phyloP scores from a whole-genome alignment of 2,888 invertebrate genomes.

The Mimumesa dahlbomi region DNA sequence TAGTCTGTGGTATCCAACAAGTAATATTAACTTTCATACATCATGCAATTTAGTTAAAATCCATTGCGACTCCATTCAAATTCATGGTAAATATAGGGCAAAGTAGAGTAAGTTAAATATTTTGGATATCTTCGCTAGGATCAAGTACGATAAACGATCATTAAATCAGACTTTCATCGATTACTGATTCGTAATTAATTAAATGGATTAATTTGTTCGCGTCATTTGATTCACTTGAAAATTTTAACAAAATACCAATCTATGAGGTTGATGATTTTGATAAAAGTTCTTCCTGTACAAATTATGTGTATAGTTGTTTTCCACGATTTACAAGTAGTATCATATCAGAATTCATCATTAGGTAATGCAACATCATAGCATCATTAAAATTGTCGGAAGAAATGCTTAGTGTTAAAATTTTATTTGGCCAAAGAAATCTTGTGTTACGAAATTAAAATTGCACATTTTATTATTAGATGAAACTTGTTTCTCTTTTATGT shows the following conservation, averaged over 20 bases:
- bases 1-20: constrained; percentile 36
- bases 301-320: constrained; percentile 45
- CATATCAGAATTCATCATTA: constrained; percentile 44
- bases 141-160: too few relatives aligned
- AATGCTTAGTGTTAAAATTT: constrained; percentile 25
- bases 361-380: constrained; percentile 18
- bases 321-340: constrained; percentile 50
- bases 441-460: too few relatives aligned
- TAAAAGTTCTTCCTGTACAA: constrained; percentile 56
- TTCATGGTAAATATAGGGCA: constrained; percentile 52
- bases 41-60: constrained; percentile 32
- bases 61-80: constrained; percentile 32
- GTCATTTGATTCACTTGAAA: constrained; percentile 1
- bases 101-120: constrained; percentile 59
- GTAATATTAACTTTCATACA: constrained; percentile 25
- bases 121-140: constrained; percentile 61
- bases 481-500: constrained; percentile 1
- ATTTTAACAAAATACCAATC: constrained; percentile 47
- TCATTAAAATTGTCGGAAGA: constrained; percentile 14
- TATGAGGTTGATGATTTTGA: constrained; percentile 48
- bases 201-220: background rate
- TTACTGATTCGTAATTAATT: too few relatives aligned
- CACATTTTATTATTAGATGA: background rate
- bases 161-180: too few relatives aligned
- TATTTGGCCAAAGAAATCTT: background rate